Conservation (phyloP, 2,888 invertebrate species). For the Oegoconia quadripuncta region DNA sequence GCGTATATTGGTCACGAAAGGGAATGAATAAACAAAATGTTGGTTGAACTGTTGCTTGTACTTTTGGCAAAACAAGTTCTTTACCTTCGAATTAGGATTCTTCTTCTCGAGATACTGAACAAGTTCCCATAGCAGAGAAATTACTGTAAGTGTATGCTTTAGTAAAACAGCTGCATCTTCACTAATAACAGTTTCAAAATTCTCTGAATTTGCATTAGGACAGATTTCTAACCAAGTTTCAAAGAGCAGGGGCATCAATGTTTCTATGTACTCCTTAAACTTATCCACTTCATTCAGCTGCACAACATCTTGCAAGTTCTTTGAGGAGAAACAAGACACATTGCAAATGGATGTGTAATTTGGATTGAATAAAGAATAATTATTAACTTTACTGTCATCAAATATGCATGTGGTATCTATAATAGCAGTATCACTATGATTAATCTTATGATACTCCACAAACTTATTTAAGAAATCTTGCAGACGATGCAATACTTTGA, state of each 20-base stretch:
- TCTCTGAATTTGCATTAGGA: conserved; percentile 64
- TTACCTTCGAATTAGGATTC: conserved; percentile 57
- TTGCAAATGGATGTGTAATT: conserved; percentile 52
- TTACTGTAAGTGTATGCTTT: conserved; percentile 81
- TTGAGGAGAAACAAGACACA: conserved; percentile 62
- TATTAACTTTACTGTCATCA: conserved; percentile 40
- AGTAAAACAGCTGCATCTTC: conserved; percentile 83
- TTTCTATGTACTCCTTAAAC: conserved; percentile 81
- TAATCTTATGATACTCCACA: conserved; percentile 44
- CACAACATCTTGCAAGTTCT: conserved; percentile 44
- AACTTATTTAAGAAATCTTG: conserved; percentile 69
- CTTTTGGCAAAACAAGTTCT: conserved; percentile 70
- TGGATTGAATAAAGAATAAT: conserved; percentile 52
- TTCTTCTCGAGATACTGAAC: conserved; percentile 49
- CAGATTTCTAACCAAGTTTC: conserved; percentile 92
- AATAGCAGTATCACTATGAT: conserved; percentile 23
- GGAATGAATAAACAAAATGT: conserved; percentile 79
- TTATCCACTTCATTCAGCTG: conserved; percentile 63
- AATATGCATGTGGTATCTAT: conserved; percentile 35
- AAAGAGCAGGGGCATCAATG: conserved; percentile 86
- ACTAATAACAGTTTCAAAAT: conserved; percentile 72
- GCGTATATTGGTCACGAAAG: conserved; percentile 72
- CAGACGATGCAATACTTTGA: conserved; percentile 86
- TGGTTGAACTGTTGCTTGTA: conserved; percentile 75
- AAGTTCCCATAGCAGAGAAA: conserved; percentile 78